phyloP scores from a whole-genome alignment of 2,888 invertebrate genomes.

The Andrena camellia region DNA sequence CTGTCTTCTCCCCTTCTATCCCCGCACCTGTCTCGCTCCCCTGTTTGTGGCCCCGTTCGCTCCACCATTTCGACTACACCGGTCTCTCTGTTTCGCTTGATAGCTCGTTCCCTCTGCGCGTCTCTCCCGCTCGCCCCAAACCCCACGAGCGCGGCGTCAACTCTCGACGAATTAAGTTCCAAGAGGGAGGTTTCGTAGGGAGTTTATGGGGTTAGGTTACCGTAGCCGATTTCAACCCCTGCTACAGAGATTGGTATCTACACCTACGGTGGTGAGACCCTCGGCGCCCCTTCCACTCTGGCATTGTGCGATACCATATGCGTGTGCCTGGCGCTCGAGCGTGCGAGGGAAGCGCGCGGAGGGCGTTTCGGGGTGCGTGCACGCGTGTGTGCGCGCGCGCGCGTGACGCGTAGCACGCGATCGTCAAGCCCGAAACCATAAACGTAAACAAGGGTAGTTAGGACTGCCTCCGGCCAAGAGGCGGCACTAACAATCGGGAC shows the following conservation, averaged over 20 bases:
- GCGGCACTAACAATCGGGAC: conserved; percentile 80
- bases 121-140: conserved; percentile 16
- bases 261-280: conserved; percentile 73
- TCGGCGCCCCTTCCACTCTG: conserved; percentile 32
- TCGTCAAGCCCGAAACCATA: conserved; percentile 83
- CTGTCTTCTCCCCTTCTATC: background rate
- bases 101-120: background rate
- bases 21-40: background rate
- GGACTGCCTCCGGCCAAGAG: conserved; percentile 76
- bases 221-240: conserved; percentile 79
- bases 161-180: conserved; percentile 83
- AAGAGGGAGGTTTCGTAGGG: conserved; percentile 66
- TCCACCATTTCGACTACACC: background rate
- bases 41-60: conserved; percentile 6
- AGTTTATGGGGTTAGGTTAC: conserved; percentile 81
- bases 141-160: conserved; percentile 64
- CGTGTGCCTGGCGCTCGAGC: conserved; percentile 19
- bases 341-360: background rate
- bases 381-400: conserved; percentile 31
- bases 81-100: conserved; percentile 11
- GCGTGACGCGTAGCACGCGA: conserved; percentile 74
- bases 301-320: conserved; percentile 35
- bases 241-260: conserved; percentile 80
- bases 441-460: conserved; percentile 84
- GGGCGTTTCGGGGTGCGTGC: conserved; percentile 20